Evolutionary conservation across 2,113 vertebrate genomes (phyloP).

Genomic region (Anas platyrhynchos): DNA sequence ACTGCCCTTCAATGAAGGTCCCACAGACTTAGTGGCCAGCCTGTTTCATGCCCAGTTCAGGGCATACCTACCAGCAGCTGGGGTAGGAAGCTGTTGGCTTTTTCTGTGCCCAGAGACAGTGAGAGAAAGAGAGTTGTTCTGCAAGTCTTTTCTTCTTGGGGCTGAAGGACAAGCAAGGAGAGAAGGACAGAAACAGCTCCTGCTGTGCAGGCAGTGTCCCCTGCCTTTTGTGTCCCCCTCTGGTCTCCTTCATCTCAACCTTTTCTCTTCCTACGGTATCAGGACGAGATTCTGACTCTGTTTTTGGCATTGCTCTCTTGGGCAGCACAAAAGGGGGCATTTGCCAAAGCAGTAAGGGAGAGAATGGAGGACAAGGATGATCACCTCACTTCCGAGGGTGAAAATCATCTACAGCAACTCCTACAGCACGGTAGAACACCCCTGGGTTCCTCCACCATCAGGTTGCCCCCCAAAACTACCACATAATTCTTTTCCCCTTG

Average conservation of each 20-base stretch:
- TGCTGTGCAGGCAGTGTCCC: accelerated
- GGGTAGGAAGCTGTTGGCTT: background rate
- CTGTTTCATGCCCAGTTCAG: accelerated
- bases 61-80: accelerated
- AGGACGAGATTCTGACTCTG: background rate
- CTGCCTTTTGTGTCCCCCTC: accelerated
- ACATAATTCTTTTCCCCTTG: background rate
- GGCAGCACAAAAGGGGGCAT: background rate
- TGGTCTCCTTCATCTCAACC: background rate
- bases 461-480: background rate
- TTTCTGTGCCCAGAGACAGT: background rate
- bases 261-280: background rate
- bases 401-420: background rate
- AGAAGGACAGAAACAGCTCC: background rate
- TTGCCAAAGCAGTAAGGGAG: background rate
- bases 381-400: background rate
- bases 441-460: background rate
- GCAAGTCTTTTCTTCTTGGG: background rate
- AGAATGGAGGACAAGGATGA: background rate
- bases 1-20: accelerated
- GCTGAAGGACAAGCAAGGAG: background rate
- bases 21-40: background rate
- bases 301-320: background rate
- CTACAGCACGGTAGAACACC: background rate
- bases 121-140: background rate